Conservation (phyloP, 35 echinoderm and acorn worm species). For the Amphiura filiformis region DNA sequence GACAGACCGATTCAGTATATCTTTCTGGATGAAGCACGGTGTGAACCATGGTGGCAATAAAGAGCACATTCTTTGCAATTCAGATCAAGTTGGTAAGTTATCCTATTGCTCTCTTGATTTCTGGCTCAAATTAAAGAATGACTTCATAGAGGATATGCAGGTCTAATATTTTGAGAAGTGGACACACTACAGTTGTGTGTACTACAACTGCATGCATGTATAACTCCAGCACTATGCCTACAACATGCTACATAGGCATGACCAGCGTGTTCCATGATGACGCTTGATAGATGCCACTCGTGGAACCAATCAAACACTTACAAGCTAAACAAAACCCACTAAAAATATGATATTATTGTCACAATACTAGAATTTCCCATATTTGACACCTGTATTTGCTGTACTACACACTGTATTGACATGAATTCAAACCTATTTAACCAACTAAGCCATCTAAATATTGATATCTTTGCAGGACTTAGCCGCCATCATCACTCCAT, state of each 20-base stretch:
- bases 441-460: background rate
- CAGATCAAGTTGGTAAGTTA: slow-evolving; percentile 80
- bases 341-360: too few species aligned
- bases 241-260: too few species aligned
- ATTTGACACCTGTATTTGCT: too few species aligned
- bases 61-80: slow-evolving; percentile 84
- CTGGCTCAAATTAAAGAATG: background rate
- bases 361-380: too few species aligned
- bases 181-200: background rate
- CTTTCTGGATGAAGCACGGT: slow-evolving; percentile 92
- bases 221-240: too few species aligned
- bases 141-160: background rate
- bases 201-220: background rate
- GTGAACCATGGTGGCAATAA: slow-evolving; percentile 61
- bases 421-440: too few species aligned
- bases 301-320: too few species aligned
- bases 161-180: background rate
- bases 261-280: too few species aligned
- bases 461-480: slow-evolving; percentile 37
- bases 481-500: slow-evolving; percentile 79
- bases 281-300: too few species aligned
- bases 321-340: too few species aligned
- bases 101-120: too few species aligned
- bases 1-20: slow-evolving; percentile 65
- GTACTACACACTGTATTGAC: too few species aligned